Evolutionary conservation across 2,888 invertebrate genomes (phyloP), one percentile per base, ranked within the genome.

Genomic region (Junonia oenone): DNA sequence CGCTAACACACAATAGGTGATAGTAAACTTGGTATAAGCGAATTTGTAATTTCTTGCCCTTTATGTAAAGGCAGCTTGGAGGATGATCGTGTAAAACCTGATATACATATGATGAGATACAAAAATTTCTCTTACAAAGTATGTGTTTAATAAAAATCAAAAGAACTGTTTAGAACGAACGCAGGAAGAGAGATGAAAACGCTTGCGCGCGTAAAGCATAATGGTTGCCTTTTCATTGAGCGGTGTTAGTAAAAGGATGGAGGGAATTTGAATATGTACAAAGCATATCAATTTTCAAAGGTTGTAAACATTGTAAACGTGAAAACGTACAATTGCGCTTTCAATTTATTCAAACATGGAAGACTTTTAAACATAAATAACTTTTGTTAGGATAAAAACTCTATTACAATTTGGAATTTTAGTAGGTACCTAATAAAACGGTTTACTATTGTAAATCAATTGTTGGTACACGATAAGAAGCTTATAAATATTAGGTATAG

Each of bases 11-110:
- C 65, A 72, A 68, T 80, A 83, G 83, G n/a, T n/a, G n/a, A 68
- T 75, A 71, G 78, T 73, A 78, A 83, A 77, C 76, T 74, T 83
- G 82, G 79, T 68, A 26, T 69, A 71, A 68, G n/a, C 64, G 67
- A 71, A 81, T 84, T 83, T 82, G 83, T 78, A 79, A 75, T 81
- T 80, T 78, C 76, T 78, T 77, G 69, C 68, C 71, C 67, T 67
- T 68, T 17, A 13, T 56, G 46, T 27, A 54, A 51, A 58, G 55
- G 38, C 58, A 45, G 17, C 19, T 11, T 8, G 5, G 17, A 38
- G 11, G 17, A 9, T 11, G 38, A 38, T 11, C 19, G 38, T 33
- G 2, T 33, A 33, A 38, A 19, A 38, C 17, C 38, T 11, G 1
- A 38, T 38, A 38, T n/a, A n/a, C n/a, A n/a, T 1, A 11, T 11